These are phyloP conservation scores for Aphodius sticticus DNA, from an alignment of 2,888 invertebrate species.

Conservation along the genomic window DNA sequence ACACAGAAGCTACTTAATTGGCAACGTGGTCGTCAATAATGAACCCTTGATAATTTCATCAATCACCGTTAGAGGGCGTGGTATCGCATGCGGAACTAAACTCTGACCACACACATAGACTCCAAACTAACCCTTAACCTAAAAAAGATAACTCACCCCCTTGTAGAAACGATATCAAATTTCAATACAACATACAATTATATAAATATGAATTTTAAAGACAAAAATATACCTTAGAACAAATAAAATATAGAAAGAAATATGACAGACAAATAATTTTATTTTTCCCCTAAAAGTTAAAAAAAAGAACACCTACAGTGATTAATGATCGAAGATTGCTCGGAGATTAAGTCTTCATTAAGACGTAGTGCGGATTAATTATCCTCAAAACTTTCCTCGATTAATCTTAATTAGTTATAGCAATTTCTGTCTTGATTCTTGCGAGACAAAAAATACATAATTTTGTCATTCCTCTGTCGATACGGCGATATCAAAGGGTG, in stretches of 20 bases:
- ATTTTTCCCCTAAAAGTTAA: background rate
- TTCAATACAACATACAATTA: background rate
- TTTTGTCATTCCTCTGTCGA: background rate
- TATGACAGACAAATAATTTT: too few relatives aligned
- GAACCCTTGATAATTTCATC: slow-evolving; percentile 49
- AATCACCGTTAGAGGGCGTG: slow-evolving; percentile 52
- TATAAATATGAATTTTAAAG: background rate
- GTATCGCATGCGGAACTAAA: slow-evolving; percentile 50
- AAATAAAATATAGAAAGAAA: background rate
- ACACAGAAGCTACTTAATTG: slow-evolving; percentile 33
- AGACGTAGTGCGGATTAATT: slow-evolving; percentile 30
- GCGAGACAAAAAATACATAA: background rate
- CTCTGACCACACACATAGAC: slow-evolving; percentile 52
- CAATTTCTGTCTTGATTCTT: background rate
- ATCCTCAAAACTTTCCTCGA: slow-evolving; percentile 33
- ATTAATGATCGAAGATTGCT: background rate
- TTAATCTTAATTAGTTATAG: slow-evolving; percentile 40
- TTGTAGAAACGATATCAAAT: slow-evolving; percentile 16
- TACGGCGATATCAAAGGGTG: background rate
- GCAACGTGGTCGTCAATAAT: slow-evolving; percentile 35
- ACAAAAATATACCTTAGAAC: background rate
- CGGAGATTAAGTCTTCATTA: slow-evolving; percentile 35
- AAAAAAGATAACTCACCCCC: slow-evolving; percentile 27
- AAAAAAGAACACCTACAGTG: background rate
- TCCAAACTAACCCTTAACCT: background rate